phyloP scores from a whole-genome alignment of 2,888 invertebrate genomes.

The Drosophila monieri region DNA sequence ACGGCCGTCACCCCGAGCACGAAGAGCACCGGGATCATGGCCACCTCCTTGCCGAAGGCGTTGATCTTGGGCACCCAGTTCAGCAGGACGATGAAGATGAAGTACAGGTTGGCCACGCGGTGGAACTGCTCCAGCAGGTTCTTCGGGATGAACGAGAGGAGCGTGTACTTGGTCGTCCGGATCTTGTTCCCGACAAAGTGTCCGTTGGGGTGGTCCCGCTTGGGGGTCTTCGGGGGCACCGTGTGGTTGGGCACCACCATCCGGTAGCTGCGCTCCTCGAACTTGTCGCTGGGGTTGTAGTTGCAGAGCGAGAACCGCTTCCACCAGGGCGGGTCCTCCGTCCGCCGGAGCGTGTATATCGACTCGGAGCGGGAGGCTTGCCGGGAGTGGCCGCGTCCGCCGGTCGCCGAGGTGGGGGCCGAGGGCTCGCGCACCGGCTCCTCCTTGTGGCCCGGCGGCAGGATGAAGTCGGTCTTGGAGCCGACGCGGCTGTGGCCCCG shows the following conservation, averaged over 20 bases:
- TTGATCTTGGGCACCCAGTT: constrained; percentile 98
- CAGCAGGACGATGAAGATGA: constrained; percentile 96
- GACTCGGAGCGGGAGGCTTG: constrained; percentile 95
- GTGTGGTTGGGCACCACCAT: constrained; percentile 93
- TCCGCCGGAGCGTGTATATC: constrained; percentile 93
- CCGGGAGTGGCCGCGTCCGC: constrained; percentile 89
- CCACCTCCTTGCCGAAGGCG: constrained; percentile 97
- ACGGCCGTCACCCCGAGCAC: constrained; percentile 97
- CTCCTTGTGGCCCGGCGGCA: constrained; percentile 94
- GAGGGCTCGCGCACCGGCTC: constrained; percentile 87
- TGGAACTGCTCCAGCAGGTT: constrained; percentile 99
- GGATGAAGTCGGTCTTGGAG: constrained; percentile 94
- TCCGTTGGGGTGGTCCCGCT: constrained; percentile 93
- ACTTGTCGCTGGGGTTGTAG: constrained; percentile 86
- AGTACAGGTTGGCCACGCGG: constrained; percentile 98
- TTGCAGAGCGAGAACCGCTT: constrained; percentile 87
- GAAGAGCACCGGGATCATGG: constrained; percentile 97
- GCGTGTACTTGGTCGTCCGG: constrained; percentile 97
- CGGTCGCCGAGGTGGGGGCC: constrained; percentile 84
- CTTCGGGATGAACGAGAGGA: constrained; percentile 96
- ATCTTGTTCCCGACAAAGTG: constrained; percentile 92
- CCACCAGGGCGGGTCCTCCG: constrained; percentile 90
- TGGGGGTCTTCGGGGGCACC: constrained; percentile 91
- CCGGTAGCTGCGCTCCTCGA: constrained; percentile 89
- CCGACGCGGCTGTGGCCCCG: constrained; percentile 91